Percentiles rank a stretch among this genome's conserved stretches.
Conservation (phyloP, 2,113 vertebrate species). For the Halichoerus grypus region DNA sequence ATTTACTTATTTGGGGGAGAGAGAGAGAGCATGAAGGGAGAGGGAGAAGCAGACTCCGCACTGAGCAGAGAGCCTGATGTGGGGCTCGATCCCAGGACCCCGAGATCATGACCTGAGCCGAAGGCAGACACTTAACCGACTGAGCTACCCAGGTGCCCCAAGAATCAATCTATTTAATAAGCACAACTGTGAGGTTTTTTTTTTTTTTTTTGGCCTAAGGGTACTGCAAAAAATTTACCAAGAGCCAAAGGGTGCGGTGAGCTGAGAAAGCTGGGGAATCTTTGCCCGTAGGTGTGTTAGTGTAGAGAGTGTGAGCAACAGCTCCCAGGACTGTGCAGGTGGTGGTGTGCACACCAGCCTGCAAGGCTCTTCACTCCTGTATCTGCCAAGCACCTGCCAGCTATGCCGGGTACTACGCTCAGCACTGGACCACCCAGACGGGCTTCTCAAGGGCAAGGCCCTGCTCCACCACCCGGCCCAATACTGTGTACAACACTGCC, state of each 20-base stretch:
- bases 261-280: background rate
- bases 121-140: background rate
- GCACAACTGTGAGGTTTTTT: background rate
- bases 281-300: background rate
- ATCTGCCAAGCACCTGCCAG: background rate
- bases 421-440: fast-evolving
- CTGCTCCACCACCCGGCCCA: background rate
- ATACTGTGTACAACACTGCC: background rate
- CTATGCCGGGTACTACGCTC: background rate
- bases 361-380: background rate
- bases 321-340: background rate
- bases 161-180: constrained; percentile 2
- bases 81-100: background rate
- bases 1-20: background rate
- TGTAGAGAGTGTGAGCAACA: background rate
- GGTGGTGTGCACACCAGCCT: background rate
- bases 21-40: background rate
- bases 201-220: background rate
- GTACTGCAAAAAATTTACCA: background rate
- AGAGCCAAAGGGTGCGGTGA: background rate
- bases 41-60: background rate
- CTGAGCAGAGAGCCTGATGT: background rate
- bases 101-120: background rate
- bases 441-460: background rate
- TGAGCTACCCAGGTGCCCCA: background rate